Percentiles rank a stretch among this genome's conserved stretches.
Conservation (phyloP, 2,113 vertebrate genomes). For the Phaetusa simplex region DNA sequence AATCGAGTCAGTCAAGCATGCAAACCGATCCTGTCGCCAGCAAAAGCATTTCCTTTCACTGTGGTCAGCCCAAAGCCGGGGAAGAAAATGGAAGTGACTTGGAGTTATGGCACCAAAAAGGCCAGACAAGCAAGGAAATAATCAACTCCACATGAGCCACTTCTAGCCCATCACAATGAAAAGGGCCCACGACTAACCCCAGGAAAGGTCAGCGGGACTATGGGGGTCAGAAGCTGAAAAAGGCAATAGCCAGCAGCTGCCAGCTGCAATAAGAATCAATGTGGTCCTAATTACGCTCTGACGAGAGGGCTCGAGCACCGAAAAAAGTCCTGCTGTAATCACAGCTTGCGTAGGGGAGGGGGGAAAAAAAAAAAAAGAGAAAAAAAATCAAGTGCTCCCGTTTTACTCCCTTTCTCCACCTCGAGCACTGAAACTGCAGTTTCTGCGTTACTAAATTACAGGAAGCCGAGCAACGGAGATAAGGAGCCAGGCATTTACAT, state of each 20-base stretch:
- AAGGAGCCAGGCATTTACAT: conserved; percentile 34
- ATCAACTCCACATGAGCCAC: conserved; percentile 91
- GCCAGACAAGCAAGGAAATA: conserved; percentile 90
- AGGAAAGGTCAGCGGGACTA: conserved; percentile 81
- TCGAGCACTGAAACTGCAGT: background rate
- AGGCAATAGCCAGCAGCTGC: conserved; percentile 72
- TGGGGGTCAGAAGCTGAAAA: conserved; percentile 74
- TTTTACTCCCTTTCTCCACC: conserved; percentile 20
- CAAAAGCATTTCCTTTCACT: conserved; percentile 76
- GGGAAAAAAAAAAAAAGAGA: background rate
- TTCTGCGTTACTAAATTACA: conserved; percentile 27
- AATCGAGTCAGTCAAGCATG: conserved; percentile 62
- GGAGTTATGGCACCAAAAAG: conserved; percentile 77
- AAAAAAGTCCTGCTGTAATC: background rate
- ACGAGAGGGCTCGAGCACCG: background rate
- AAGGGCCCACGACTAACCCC: conserved; percentile 78
- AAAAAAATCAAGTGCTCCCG: conserved; percentile 21
- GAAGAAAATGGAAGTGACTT: conserved; percentile 78
- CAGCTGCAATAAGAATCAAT: conserved; percentile 73
- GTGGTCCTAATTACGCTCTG: conserved; percentile 73
- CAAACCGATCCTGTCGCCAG: conserved; percentile 67
- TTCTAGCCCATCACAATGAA: conserved; percentile 81
- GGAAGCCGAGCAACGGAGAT: conserved; percentile 54
- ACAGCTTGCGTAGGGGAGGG: background rate
- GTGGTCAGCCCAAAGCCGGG: conserved; percentile 62